Conservation (phyloP, 2,113 vertebrate species). For the Seriola aureovittata region DNA sequence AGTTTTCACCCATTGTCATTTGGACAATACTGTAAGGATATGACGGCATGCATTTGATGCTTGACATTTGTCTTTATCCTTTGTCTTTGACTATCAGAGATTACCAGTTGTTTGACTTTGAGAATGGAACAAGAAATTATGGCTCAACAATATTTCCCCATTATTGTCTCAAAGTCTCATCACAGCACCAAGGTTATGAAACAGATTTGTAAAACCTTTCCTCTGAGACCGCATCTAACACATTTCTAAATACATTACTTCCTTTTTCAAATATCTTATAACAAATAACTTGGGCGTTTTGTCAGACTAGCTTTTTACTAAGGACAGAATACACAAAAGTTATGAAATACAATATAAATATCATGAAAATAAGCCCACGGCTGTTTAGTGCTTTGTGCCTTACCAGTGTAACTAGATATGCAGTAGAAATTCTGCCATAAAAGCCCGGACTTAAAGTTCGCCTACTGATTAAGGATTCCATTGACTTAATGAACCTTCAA, state of each 20-base stretch:
- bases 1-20: slow-evolving; percentile 48
- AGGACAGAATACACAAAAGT: slow-evolving; percentile 34
- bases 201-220: slow-evolving; percentile 32
- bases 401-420: slow-evolving; percentile 52
- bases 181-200: slow-evolving; percentile 36
- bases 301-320: slow-evolving; percentile 23
- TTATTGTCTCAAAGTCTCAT: slow-evolving; percentile 12
- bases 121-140: slow-evolving; percentile 15
- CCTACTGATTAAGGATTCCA: slow-evolving; percentile 97
- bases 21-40: slow-evolving; percentile 16
- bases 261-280: slow-evolving; percentile 14
- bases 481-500: slow-evolving; percentile 96
- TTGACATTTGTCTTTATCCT: slow-evolving; percentile 24
- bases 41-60: slow-evolving; percentile 22
- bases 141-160: neutral
- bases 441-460: slow-evolving; percentile 89
- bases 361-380: slow-evolving; percentile 32
- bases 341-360: slow-evolving; percentile 44
- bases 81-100: slow-evolving; percentile 38
- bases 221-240: neutral
- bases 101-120: slow-evolving; percentile 39
- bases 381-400: slow-evolving; percentile 41
- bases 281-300: slow-evolving; percentile 47
- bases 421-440: slow-evolving; percentile 61
- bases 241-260: slow-evolving; percentile 8